Conservation (phyloP, 1,140 invertebrate genomes). For the Danaus melanippus region DNA sequence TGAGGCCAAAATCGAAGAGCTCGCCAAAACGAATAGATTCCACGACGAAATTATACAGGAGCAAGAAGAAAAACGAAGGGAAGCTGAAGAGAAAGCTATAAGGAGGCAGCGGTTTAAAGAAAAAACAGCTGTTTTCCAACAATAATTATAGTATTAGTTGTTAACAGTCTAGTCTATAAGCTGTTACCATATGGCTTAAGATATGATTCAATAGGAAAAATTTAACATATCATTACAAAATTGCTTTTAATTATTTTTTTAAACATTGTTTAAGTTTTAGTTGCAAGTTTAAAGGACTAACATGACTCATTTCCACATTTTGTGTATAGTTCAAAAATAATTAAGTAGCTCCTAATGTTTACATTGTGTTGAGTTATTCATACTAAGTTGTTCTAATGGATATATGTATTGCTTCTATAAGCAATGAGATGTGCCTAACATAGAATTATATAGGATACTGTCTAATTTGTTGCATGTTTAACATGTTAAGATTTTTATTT, state of each 20-base stretch:
- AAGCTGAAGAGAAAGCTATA: constrained; percentile 84
- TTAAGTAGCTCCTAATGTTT: too few relatives aligned
- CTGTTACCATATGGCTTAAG: constrained; percentile 62
- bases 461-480: constrained; percentile 23
- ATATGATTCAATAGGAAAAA: constrained; percentile 11
- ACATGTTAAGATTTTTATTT: constrained; percentile 29
- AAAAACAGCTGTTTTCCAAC: constrained; percentile 85
- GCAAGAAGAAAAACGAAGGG: constrained; percentile 85
- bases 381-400: background rate
- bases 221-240: too few relatives aligned
- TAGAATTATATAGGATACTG: background rate
- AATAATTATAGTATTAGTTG: constrained; percentile 37
- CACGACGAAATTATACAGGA: constrained; percentile 90
- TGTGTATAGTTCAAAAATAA: too few relatives aligned
- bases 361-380: background rate
- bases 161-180: constrained; percentile 64
- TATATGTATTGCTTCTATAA: constrained; percentile 1
- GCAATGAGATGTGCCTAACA: constrained; percentile 9
- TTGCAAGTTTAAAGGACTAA: too few relatives aligned
- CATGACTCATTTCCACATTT: too few relatives aligned
- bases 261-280: too few relatives aligned
- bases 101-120: constrained; percentile 85
- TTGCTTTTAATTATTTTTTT: too few relatives aligned
- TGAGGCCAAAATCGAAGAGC: constrained; percentile 92
- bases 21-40: constrained; percentile 85